A percentile compares a stretch with the other conserved stretches of the same genome.
Evolutionary conservation across 2,797 vertebrate genomes (phyloP).

Genomic region (Pachyuromys duprasi): DNA sequence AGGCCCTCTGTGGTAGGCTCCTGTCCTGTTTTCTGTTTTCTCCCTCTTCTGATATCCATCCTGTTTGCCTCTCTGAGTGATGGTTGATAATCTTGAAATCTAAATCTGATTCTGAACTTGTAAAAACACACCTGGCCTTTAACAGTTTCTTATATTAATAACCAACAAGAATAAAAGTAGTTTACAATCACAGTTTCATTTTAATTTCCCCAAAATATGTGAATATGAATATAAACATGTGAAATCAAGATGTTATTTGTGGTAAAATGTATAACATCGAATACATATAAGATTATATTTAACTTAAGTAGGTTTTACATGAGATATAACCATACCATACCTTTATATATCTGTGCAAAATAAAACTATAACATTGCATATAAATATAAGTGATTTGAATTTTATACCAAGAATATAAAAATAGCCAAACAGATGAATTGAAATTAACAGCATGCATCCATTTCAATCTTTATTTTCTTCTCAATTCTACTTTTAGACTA

Average conservation of each 20-base stretch:
- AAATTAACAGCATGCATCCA: not conserved
- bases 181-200: not conserved
- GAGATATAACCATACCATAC: not conserved
- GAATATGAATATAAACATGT: not conserved
- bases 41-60: too few species aligned
- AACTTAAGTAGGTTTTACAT: not conserved
- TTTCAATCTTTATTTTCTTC: not conserved
- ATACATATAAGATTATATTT: not conserved
- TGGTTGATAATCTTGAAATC: not conserved
- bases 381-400: conserved; percentile 3
- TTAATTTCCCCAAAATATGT: not conserved
- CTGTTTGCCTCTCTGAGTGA: too few species aligned
- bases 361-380: not conserved
- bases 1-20: too few species aligned
- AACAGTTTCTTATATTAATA: conserved; percentile 10
- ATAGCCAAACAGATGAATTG: not conserved
- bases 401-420: not conserved
- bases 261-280: not conserved
- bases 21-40: too few species aligned
- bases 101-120: not conserved
- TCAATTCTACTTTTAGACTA: not conserved
- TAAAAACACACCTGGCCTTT: not conserved
- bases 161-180: not conserved
- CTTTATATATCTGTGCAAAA: not conserved
- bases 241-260: not conserved